Evolutionary conservation across 2,113 vertebrate species (phyloP), one percentile per base, ranked within the genome.

Genomic region (Quiscalus mexicanus): DNA sequence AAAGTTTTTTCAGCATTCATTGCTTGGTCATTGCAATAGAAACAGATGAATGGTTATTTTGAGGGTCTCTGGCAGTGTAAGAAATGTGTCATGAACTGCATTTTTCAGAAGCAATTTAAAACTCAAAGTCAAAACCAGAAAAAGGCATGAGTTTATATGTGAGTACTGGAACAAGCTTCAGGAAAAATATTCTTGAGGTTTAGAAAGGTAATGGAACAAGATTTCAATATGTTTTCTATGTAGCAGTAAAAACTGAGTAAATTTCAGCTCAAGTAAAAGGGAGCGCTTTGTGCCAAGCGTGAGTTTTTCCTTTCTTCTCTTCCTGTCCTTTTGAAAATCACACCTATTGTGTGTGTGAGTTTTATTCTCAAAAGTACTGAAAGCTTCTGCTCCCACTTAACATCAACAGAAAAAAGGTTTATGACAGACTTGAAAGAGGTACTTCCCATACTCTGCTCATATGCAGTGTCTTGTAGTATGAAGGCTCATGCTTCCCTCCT

Each of bases 31-130:
- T 96, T 92, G 83, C 45, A 84, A 71, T 47, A 89, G 64, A 84
- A 80, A 28, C 21, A 92, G 75, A 95, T 95, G 37, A 96, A 96
- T 94, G 19, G 16, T 75, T 95, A 93, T 87, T 90, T 76, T 87
- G 62, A 88, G 52, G n/a, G 53, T 91, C 70, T 94, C n/a, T 96
- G 89, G 35, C 85, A 91, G 50, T n/a, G 20, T 91, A 95, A 90
- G 58, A 90, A 94, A 62, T 71, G 39, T 89, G 31, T 70, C 83
- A 37, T 62, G 71, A 91, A 79, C 85, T 91, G n/a, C 49, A 75
- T 92, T 92, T 93, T 96, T 92, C 71, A 86, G 37, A 82, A 94
- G 50, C 15, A 81, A 84, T 92, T 90, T 93, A 76, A 47, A 97
- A 62, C 68, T 91, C 86, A 41, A 70, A 76, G 87, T 93, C 63